Evolutionary conservation across 2,888 invertebrate genomes (phyloP).

Genomic region (Eucera pruinosa): DNA sequence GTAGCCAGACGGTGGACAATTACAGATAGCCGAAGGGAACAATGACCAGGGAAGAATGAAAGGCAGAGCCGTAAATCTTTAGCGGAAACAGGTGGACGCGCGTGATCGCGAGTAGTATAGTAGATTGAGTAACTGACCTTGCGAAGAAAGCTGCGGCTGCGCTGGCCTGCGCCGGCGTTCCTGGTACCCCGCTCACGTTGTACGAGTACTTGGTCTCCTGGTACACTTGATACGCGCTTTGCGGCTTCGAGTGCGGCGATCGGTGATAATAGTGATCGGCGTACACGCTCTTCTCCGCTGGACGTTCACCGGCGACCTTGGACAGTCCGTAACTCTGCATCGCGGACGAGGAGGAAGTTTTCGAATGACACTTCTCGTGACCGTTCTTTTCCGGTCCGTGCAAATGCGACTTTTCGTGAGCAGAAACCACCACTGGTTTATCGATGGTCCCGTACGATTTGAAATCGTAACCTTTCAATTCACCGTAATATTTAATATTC

Average conservation of each 20-base stretch:
- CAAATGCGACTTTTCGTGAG: conserved; percentile 78
- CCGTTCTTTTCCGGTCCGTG: conserved; percentile 66
- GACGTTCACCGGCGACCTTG: conserved; percentile 68
- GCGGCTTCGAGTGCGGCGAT: conserved; percentile 75
- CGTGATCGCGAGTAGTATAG: conserved; percentile 46
- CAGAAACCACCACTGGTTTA: conserved; percentile 68
- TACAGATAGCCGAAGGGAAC: conserved; percentile 48
- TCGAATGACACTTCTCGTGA: conserved; percentile 75
- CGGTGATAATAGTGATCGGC: conserved; percentile 79
- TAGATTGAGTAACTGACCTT: conserved; percentile 84
- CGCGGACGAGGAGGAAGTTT: conserved; percentile 63
- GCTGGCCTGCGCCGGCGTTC: conserved; percentile 86
- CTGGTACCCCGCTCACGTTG: conserved; percentile 85
- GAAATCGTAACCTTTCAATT: conserved; percentile 80
- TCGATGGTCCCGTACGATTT: conserved; percentile 81
- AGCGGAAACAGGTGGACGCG: conserved; percentile 56
- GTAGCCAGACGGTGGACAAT: conserved; percentile 42
- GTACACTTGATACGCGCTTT: conserved; percentile 78
- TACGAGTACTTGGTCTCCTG: conserved; percentile 86
- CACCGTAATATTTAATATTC: conserved; percentile 81
- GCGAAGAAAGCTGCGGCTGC: conserved; percentile 87
- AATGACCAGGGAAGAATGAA: conserved; percentile 35
- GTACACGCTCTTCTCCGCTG: conserved; percentile 73
- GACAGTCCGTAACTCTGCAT: conserved; percentile 71
- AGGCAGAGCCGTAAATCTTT: conserved; percentile 49